Conservation (phyloP, 2,888 invertebrate genomes). For the Amiota communis region DNA sequence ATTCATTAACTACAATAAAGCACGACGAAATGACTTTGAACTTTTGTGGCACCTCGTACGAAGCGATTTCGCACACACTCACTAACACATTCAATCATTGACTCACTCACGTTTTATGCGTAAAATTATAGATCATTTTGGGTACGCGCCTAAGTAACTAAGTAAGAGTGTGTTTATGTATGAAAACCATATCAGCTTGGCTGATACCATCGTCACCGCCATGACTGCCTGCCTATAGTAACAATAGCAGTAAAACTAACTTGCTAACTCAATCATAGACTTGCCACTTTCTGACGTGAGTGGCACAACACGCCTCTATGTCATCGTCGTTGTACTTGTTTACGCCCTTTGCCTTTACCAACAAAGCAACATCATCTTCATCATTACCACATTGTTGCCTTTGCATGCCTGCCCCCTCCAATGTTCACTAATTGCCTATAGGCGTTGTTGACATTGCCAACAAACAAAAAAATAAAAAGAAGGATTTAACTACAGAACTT, state of each 20-base stretch:
- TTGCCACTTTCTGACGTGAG: neutral
- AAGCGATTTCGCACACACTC: neutral
- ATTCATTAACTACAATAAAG: no score
- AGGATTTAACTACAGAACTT: neutral
- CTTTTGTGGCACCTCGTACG: constrained; percentile 1
- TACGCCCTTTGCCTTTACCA: no score
- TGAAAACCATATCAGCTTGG: neutral
- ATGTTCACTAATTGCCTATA: neutral
- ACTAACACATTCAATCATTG: neutral
- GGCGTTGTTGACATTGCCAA: neutral
- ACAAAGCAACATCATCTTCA: no score
- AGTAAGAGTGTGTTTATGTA: neutral
- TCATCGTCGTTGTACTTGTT: no score
- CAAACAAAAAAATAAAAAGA: neutral
- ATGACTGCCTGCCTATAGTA: no score
- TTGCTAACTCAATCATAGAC: constrained; percentile 20
- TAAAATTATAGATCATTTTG: constrained; percentile 2
- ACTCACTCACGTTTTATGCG: constrained; percentile 3
- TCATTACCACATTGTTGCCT: neutral
- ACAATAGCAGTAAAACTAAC: no score
- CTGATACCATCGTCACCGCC: neutral
- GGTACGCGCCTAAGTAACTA: no score
- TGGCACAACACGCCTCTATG: no score
- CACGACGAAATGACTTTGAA: constrained; percentile 12
- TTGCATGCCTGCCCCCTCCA: neutral